Conservation (phyloP, 2,113 vertebrate species). For the Arothron firmamentum region DNA sequence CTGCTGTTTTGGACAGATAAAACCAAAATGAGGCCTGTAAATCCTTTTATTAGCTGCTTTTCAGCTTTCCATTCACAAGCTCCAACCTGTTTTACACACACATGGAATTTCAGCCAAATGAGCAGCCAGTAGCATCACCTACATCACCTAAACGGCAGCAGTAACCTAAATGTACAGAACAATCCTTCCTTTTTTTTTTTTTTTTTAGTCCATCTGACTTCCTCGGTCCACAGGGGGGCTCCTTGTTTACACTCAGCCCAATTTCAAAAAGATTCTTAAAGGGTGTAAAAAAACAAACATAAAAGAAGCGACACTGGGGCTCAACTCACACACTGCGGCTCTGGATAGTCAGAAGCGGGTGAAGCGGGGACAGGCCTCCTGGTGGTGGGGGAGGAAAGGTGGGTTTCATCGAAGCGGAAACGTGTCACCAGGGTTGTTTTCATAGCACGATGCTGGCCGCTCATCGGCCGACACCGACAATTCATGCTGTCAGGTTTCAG, state of each 20-base stretch:
- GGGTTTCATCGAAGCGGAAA: background rate
- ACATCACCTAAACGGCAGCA: no score
- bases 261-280: background rate
- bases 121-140: no score
- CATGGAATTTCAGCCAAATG: no score
- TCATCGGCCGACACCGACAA: background rate
- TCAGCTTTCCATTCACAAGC: no score
- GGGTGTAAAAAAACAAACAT: no score
- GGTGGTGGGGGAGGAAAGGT: background rate
- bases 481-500: slow-evolving; percentile 21
- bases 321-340: slow-evolving; percentile 24
- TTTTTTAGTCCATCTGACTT: slow-evolving; percentile 31
- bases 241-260: slow-evolving; percentile 62
- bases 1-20: no score
- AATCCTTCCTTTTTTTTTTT: slow-evolving; percentile 11
- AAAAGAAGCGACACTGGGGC: slow-evolving; percentile 25
- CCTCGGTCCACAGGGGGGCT: slow-evolving; percentile 41
- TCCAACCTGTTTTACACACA: no score
- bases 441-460: background rate
- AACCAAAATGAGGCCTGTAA: no score
- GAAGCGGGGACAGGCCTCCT: slow-evolving; percentile 16
- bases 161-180: background rate
- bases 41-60: no score
- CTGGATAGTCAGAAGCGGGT: slow-evolving; percentile 32
- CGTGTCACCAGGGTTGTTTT: slow-evolving; percentile 8